Conservation (phyloP, 1,140 invertebrate genomes). For the Drosophila kikkawai region DNA sequence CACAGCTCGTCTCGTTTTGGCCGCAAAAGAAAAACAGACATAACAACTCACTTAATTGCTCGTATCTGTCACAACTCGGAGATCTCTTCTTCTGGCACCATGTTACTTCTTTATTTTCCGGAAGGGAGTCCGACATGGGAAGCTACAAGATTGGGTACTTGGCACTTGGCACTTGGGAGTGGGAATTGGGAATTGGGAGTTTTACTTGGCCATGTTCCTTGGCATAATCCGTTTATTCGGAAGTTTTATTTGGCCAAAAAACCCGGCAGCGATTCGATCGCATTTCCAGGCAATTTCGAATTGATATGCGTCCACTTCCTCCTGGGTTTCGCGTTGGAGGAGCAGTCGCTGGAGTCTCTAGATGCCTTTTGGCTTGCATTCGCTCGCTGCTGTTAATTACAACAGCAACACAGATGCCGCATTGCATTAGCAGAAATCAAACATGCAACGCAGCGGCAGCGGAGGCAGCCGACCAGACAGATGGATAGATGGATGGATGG, state of each 20-base stretch:
- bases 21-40: not conserved
- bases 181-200: not conserved
- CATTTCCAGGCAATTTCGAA: slow-evolving; percentile 41
- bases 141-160: slow-evolving; percentile 13
- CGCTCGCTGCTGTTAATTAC: slow-evolving; percentile 37
- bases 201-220: not conserved
- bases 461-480: slow-evolving; percentile 44
- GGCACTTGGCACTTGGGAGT: not conserved
- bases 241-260: slow-evolving; percentile 20
- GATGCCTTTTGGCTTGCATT: slow-evolving; percentile 6
- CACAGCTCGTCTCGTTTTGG: slow-evolving; percentile 27
- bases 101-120: slow-evolving; percentile 1
- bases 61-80: slow-evolving; percentile 39
- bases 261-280: slow-evolving; percentile 45
- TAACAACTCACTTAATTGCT: slow-evolving; percentile 32
- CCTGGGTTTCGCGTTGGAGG: slow-evolving; percentile 7
- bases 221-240: not conserved
- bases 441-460: slow-evolving; percentile 63
- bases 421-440: slow-evolving; percentile 75
- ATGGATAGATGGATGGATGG: slow-evolving; percentile 38
- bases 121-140: slow-evolving; percentile 21
- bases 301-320: slow-evolving; percentile 51
- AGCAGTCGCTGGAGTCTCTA: not conserved
- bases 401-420: slow-evolving; percentile 63
- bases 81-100: slow-evolving; percentile 18